Base-by-base conservation (phyloP, 1,140 invertebrate genomes). In the Arion vulgaris region DNA sequence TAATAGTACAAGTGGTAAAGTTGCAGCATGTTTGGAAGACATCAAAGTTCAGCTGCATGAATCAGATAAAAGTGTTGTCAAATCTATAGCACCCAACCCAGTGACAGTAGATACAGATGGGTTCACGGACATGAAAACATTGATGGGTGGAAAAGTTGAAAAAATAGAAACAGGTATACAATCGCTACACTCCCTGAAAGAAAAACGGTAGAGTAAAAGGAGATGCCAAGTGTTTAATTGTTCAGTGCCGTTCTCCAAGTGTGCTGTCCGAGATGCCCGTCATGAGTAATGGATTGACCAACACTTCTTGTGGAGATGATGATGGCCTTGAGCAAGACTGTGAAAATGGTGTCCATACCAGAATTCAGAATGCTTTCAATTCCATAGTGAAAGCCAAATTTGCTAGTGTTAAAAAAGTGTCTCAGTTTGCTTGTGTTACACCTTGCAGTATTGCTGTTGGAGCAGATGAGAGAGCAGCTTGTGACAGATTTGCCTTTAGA, bases 401-500 rank as follows among this genome's bases (percentile, higher is more conserved):
- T 38, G 68, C 53, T 53, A 9, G n/a, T 28, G n/a, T 71, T 0
- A 81, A 74, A 74, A 80, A 45, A 28, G 23, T 45, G 19, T 17
- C 78, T 28, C 78, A 41, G 62, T 49, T 80, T 71, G 45, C 51
- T 38, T n/a, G 80, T 34, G 41, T 81, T 15, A 81, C 69, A 38
- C 80, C 80, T 39, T 81, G 80, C 39, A 53, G 36, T 39, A 81
- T 81, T 15, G n/a, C 80, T n/a, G 80, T 81, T 51, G 80, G 71
- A 15, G 80, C 80, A n/a, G 66, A 69, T 74, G 80, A 81, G 32
- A 38, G 80, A 49, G 71, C 69, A 4, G 71, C 39, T 19, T 81
- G 80, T 74, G 80, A 81, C 17, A 51, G 71, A 62, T 81, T 81
- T 81, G 45, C 80, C 26, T 81, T 81, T 69, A 34, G 80, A 36